Evolutionary conservation across 2,888 invertebrate species (phyloP), one percentile per base, ranked within the genome.

Genomic region (Idaea biselata): DNA sequence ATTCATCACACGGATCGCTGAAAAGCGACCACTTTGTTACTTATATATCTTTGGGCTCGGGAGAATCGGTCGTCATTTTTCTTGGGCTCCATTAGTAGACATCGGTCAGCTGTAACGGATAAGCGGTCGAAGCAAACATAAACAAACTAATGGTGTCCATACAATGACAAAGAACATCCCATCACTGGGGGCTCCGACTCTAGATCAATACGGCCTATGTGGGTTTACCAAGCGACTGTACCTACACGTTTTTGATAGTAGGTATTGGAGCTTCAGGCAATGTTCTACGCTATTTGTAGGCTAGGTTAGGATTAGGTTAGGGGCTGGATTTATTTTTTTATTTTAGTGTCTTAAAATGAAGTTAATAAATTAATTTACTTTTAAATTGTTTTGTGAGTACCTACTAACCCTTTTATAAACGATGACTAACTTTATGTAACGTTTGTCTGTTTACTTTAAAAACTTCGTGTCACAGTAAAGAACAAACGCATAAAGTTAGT

Each of bases 51-150:
- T 72, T 71, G 67, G 73, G 67, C 74, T 65, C 69, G 75, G 73
- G 78, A 77, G 84, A 82, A 86, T 82, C 75, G 82, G 74, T 74
- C 77, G 76, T 86, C 82, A 87, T 87, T 87, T 87, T 86, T 87
- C 87, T 83, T 73, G 70, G 70, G 74, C 75, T 77, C 87, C 84
- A 85, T 87, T 87, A 87, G 84, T 75, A 76, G 73, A 80, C 79
- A 82, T 81, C 81, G 82, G 82, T 77, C 83, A 80, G 79, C 73
- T 70, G 80, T 78, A 80, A 82, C 77, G 83, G 81, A 85, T 82
- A 79, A 77, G 79, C 80, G 82, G 80, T 72, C 76, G 76, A 74
- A 70, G 73, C 84, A 84, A 84, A 87, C 82, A 86, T 85, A 88
- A 86, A 87, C 84, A 86, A 80, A 83, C 82, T 86, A 85, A 88